These are phyloP conservation scores for Microcebus lehilahytsara DNA, from an alignment of 2,113 vertebrate genomes.

Conservation along the genomic window DNA sequence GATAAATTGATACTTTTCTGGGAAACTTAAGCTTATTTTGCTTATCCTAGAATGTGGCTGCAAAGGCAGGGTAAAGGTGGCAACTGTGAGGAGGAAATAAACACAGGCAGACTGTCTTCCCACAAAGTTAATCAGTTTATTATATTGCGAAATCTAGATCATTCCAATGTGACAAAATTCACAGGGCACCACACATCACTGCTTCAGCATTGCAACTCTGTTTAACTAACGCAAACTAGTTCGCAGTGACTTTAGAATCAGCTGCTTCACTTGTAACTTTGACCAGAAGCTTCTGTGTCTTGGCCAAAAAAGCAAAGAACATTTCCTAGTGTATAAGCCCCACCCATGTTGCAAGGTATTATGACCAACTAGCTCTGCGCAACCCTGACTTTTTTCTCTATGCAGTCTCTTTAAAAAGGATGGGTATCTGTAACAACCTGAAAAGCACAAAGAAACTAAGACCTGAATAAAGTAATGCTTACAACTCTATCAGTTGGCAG, in stretches of 20 bases:
- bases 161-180: neutral
- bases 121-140: neutral
- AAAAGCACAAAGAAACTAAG: neutral
- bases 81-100: neutral
- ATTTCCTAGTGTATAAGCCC: neutral
- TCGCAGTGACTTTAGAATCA: neutral
- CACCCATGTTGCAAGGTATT: neutral
- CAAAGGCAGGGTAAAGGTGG: constrained; percentile 35
- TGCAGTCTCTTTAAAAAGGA: neutral
- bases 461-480: constrained; percentile 52
- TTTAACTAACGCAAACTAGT: neutral
- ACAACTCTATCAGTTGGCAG: constrained; percentile 4
- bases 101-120: neutral
- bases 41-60: constrained; percentile 11
- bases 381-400: neutral
- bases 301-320: neutral
- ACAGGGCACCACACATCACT: neutral
- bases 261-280: neutral
- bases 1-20: neutral
- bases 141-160: neutral
- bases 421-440: neutral
- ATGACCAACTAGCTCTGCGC: neutral
- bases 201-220: neutral
- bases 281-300: neutral
- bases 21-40: constrained; percentile 41